A percentile compares a stretch with the other conserved stretches of the same genome.
Evolutionary conservation across 2,113 vertebrate genomes (phyloP).

Genomic region (Tachysurus fulvidraco): DNA sequence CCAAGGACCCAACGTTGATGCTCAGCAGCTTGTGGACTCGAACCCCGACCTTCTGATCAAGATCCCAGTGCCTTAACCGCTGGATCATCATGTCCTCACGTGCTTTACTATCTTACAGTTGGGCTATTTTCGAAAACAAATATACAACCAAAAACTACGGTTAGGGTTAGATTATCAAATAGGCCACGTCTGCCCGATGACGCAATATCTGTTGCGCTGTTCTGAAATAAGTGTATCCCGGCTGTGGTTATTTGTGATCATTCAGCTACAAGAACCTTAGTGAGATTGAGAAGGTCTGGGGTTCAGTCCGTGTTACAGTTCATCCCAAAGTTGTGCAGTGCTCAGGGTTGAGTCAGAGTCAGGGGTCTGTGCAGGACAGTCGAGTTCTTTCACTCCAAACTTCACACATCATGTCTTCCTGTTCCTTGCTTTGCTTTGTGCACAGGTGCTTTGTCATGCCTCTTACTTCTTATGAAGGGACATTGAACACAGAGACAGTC

Average conservation of each 20-base stretch:
- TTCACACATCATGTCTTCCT: not conserved
- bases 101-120: no score
- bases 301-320: not conserved
- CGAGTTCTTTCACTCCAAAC: not conserved
- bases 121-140: no score
- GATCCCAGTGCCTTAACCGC: no score
- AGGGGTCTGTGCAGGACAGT: not conserved
- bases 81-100: no score
- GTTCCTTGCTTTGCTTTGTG: not conserved
- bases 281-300: not conserved
- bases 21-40: no score
- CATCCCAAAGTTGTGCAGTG: not conserved
- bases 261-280: not conserved
- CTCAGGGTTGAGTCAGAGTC: not conserved
- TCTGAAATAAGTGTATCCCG: no score
- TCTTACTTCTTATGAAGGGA: not conserved
- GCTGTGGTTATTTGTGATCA: not conserved
- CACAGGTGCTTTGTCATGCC: not conserved
- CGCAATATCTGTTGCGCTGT: no score
- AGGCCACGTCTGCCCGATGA: no score
- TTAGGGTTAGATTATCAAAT: no score
- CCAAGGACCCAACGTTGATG: no score
- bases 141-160: no score
- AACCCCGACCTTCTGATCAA: no score
- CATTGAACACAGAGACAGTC: not conserved